These are phyloP conservation scores for Drosophila falleni DNA, from an alignment of 2,888 invertebrate genomes.

Conservation along the genomic window DNA sequence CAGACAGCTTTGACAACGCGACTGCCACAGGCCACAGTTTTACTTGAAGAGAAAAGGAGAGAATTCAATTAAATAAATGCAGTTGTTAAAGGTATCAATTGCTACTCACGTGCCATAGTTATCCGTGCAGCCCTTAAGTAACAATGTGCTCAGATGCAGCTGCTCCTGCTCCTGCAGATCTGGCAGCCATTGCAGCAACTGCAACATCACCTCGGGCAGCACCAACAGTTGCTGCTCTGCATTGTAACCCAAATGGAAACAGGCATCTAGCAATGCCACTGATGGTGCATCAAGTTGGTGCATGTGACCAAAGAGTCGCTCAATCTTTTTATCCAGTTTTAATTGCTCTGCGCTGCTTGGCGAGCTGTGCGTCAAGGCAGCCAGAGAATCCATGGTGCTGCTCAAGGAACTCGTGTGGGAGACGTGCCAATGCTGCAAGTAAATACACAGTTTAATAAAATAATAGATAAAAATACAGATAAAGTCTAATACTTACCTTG, in stretches of 20 bases:
- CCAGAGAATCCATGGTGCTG: slow-evolving; percentile 80
- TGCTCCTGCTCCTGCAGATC: slow-evolving; percentile 85
- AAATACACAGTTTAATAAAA: background rate
- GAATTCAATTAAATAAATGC: too few relatives aligned
- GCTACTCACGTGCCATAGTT: slow-evolving; percentile 85
- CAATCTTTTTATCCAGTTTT: slow-evolving; percentile 74
- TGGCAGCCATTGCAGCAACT: slow-evolving; percentile 87
- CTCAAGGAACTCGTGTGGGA: slow-evolving; percentile 78
- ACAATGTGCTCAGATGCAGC: slow-evolving; percentile 83
- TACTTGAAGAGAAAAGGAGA: slow-evolving; percentile 82
- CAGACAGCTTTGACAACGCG: slow-evolving; percentile 86
- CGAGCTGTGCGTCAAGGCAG: slow-evolving; percentile 78
- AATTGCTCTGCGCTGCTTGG: slow-evolving; percentile 69
- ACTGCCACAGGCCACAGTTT: slow-evolving; percentile 86
- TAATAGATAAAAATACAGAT: background rate
- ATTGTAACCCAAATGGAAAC: slow-evolving; percentile 86
- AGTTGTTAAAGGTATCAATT: too few relatives aligned
- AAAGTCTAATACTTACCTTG: slow-evolving; percentile 60
- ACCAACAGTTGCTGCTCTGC: slow-evolving; percentile 73
- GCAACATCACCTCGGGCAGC: slow-evolving; percentile 86
- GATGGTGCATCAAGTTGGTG: slow-evolving; percentile 86
- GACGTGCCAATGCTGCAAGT: slow-evolving; percentile 80
- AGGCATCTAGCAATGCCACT: slow-evolving; percentile 84
- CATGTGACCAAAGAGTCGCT: slow-evolving; percentile 81
- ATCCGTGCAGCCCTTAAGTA: slow-evolving; percentile 86